phyloP scores from a whole-genome alignment of 2,113 vertebrate genomes.

The Epinephelus cyanopodus region DNA sequence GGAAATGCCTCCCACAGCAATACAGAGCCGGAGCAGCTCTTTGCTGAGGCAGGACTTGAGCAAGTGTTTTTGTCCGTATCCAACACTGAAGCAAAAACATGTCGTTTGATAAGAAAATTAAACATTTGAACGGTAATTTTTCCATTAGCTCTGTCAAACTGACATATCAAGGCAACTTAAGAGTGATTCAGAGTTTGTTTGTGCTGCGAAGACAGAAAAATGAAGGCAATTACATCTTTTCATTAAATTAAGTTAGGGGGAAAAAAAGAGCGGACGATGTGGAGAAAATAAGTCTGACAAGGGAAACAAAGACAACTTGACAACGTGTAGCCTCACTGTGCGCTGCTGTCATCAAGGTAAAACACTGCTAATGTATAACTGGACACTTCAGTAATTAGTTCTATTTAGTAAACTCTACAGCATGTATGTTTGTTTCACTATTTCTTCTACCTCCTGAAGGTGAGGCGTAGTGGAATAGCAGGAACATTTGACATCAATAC shows the following conservation, averaged over 20 bases:
- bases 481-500: not conserved
- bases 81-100: constrained; percentile 1
- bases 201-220: not conserved
- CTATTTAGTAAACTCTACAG: not conserved
- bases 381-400: not conserved
- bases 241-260: not conserved
- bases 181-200: constrained; percentile 18
- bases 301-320: not conserved
- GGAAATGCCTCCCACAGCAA: constrained; percentile 38
- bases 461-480: too few species aligned
- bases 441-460: not conserved
- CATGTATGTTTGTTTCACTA: too few species aligned
- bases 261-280: not conserved
- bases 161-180: not conserved
- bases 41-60: not conserved
- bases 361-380: not conserved
- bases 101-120: constrained; percentile 11
- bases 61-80: not conserved
- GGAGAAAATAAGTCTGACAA: not conserved
- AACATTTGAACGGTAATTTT: constrained; percentile 10
- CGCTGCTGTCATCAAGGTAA: too few species aligned
- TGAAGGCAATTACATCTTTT: not conserved
- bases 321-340: not conserved
- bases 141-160: constrained; percentile 3
- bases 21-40: not conserved